Evolutionary conservation across 2,888 invertebrate genomes (phyloP), one percentile per base, ranked within the genome.

Genomic region (Amphipyra berbera): DNA sequence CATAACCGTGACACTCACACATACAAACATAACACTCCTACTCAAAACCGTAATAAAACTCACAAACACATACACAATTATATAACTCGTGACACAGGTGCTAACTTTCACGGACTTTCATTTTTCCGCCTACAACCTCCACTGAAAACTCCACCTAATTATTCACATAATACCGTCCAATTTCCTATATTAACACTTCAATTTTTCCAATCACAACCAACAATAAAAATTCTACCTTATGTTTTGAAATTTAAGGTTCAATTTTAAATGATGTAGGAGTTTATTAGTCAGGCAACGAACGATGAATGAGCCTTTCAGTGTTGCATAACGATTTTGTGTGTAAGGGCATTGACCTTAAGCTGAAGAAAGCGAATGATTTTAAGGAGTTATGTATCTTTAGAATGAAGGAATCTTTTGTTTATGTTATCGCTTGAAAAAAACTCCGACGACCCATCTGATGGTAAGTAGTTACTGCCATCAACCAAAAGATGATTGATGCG

Each of bases 81-180:
- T 70, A 81, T 74, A 76, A 68, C 59, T 68, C 69, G 59, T 56
- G 60, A 74, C 65, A 71, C 84, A 84, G 84, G 82, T 83, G 84
- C 56, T 63, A 73, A 88, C 89, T 90, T 90, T 90, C 90, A 81
- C 84, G 30, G 75, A 88, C 90, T 90, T 90, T 90, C 89, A 83
- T 86, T 90, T 89, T 88, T 85, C 83, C 77, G 71, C 57, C 66
- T 45, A 44, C 42, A 35, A 41, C 6, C 37, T 48, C 55, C 45
- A 70, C 0, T 45, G 38, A 0, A 82, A 76, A 45, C 37, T 50
- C 13, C 8, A 62, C 68, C 48, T 54, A 72, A 60, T 5, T 0
- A 0, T 0, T 0, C 0, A 0, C 0, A 0, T 0, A 0, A 30
- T 58, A 77, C 6, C 52, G 47, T 55, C 6, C 0, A 59, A 60